These are phyloP conservation scores for Gadopsis bispinosus DNA, from an alignment of 2,797 vertebrate species.

Conservation along the genomic window DNA sequence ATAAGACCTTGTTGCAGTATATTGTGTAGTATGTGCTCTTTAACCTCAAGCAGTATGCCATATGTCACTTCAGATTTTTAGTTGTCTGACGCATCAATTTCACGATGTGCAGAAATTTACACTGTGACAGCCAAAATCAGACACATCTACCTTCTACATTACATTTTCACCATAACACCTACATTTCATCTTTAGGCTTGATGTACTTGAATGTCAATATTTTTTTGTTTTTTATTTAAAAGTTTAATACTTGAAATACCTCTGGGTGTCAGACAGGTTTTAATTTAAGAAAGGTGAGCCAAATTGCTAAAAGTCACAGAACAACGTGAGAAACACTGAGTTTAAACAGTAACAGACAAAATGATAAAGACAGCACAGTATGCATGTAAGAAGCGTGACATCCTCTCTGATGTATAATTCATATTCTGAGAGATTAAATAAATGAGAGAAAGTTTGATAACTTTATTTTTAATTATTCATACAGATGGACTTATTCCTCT, in stretches of 20 bases:
- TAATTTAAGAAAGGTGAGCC: not conserved
- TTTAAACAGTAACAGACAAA: not conserved
- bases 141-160: not conserved
- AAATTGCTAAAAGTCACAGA: not conserved
- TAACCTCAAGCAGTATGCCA: not conserved
- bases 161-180: not conserved
- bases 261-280: not conserved
- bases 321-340: not conserved
- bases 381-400: slow-evolving; percentile 57
- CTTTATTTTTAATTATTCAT: slow-evolving; percentile 82
- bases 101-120: not conserved
- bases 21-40: not conserved
- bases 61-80: not conserved
- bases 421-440: slow-evolving; percentile 58
- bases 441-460: slow-evolving; percentile 64
- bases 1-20: not conserved
- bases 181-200: slow-evolving; percentile 3
- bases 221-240: not conserved
- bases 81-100: not conserved
- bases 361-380: slow-evolving; percentile 16
- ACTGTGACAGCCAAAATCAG: not conserved
- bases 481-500: slow-evolving; percentile 75
- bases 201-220: not conserved
- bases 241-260: not conserved
- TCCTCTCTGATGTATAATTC: slow-evolving; percentile 72